Base-by-base conservation (phyloP, 2,113 vertebrate genomes). In the Grammomys surdaster region DNA sequence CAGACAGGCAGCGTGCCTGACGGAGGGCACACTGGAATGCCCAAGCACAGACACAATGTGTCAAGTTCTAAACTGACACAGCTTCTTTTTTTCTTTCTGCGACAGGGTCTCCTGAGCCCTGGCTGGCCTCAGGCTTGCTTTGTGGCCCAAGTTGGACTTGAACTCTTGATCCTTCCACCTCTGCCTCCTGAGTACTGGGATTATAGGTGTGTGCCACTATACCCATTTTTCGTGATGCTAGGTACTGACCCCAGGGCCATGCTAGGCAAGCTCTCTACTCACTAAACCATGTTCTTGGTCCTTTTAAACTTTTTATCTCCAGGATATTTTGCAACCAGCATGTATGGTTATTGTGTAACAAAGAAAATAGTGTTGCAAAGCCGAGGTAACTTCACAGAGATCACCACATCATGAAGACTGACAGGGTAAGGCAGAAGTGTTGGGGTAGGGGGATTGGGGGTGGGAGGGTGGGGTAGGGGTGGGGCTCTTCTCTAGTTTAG, bases 291-390 rank as follows among this genome's bases (percentile, higher is more conserved):
- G 60, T 48, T 17, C 28, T 86, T 28, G 11, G 43, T 43, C 16
- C 1, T 81, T 28, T 1, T 51, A 24, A 58, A 11, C 26, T 76
- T 46, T 88, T 43, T 12, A n/a, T 65, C 86, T 91, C 70, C 54
- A 90, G 92, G 72, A 60, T 54, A 51, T 78, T 96, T 96, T 84
- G 93, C 0, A 67, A 48, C 28, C 40, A 13, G 40, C 20, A 33
- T 43, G 26, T 67, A 24, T 33, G 16, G 82, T 33, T 86, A 48
- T 67, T 67, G 20, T 67, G 17, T 48, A 48, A 48, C 20, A 46
- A 67, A 65, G 46, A 19, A 86, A 63, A 86, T 13, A 69, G 22
- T 36, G 63, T 36, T 86, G 63, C 40, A 33, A 67, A 33, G 63
- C 40, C 40, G 40, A 48, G 43, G 28, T 7, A 65, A 46, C 28